Percentiles rank a stretch among this genome's conserved stretches.
Conservation (phyloP, 2,888 invertebrate species). For the Eupithecia abbreviata region DNA sequence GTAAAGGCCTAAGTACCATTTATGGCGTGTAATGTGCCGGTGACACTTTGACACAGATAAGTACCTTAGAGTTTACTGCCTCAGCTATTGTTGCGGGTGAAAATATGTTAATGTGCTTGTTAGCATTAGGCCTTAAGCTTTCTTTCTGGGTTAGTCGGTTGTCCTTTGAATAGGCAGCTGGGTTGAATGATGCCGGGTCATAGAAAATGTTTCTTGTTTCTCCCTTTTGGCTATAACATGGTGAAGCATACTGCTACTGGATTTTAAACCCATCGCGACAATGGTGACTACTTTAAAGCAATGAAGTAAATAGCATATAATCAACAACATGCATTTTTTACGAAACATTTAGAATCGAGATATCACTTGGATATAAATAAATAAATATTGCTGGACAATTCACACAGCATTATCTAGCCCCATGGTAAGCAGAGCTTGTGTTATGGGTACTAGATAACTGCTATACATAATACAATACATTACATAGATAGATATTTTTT, state of each 20-base stretch:
- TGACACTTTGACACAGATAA: conserved; percentile 22
- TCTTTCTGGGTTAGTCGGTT: conserved; percentile 15
- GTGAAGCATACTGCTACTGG: not conserved
- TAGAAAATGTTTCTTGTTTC: not conserved
- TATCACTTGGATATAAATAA: too few species aligned
- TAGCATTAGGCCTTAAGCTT: conserved; percentile 27
- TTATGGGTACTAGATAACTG: too few species aligned
- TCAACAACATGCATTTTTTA: not conserved
- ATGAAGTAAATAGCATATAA: not conserved
- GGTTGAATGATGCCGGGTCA: not conserved
- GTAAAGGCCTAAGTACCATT: not conserved
- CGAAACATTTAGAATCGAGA: not conserved
- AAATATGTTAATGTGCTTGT: conserved; percentile 40
- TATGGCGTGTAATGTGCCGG: conserved; percentile 6
- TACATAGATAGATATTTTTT: too few species aligned
- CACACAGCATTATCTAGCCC: too few species aligned
- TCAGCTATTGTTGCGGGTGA: conserved; percentile 40
- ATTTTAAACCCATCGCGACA: not conserved
- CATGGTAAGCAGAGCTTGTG: too few species aligned
- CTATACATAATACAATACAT: too few species aligned
- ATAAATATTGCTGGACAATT: too few species aligned
- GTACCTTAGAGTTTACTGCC: conserved; percentile 15
- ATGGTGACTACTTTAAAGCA: not conserved
- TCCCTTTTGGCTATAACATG: not conserved
- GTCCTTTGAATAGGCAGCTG: conserved; percentile 7